Evolutionary conservation across 2,113 vertebrate genomes (phyloP).

Genomic region (Phoxinus phoxinus): DNA sequence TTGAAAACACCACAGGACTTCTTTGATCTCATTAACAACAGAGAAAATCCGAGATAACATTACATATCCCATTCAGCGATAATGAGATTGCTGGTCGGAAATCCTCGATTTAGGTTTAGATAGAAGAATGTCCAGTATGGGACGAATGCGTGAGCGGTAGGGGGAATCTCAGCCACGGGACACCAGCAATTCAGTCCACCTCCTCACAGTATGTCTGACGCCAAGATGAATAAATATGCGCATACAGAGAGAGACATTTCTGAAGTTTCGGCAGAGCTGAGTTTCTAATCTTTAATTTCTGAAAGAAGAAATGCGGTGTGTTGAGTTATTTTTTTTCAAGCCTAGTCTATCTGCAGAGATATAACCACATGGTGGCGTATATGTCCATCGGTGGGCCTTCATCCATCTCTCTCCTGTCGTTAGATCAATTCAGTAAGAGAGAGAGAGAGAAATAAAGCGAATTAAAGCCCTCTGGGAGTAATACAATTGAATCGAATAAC

Average conservation of each 20-base stretch:
- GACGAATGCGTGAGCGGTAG: slow-evolving; percentile 40
- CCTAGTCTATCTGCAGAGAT: background rate
- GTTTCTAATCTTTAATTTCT: background rate
- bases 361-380: slow-evolving; percentile 57
- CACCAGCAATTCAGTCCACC: background rate
- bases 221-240: background rate
- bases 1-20: too few relatives aligned
- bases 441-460: background rate
- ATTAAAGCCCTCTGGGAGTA: slow-evolving; percentile 7
- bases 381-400: background rate
- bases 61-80: slow-evolving; percentile 18
- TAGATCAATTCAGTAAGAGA: slow-evolving; percentile 11
- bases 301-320: background rate
- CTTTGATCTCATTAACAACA: too few relatives aligned
- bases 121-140: slow-evolving; percentile 50
- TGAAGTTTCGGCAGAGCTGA: background rate
- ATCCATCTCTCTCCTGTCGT: background rate
- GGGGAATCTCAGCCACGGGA: slow-evolving; percentile 20
- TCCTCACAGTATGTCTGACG: slow-evolving; percentile 11
- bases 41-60: background rate
- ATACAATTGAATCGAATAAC: slow-evolving; percentile 23
- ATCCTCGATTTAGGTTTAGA: background rate
- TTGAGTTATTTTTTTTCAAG: background rate
- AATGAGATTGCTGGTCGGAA: slow-evolving; percentile 23
- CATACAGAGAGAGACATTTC: background rate